A percentile compares a stretch with the other conserved stretches of the same genome.
Evolutionary conservation across 2,113 vertebrate species (phyloP).

Genomic region (Melanerpes aurifrons): DNA sequence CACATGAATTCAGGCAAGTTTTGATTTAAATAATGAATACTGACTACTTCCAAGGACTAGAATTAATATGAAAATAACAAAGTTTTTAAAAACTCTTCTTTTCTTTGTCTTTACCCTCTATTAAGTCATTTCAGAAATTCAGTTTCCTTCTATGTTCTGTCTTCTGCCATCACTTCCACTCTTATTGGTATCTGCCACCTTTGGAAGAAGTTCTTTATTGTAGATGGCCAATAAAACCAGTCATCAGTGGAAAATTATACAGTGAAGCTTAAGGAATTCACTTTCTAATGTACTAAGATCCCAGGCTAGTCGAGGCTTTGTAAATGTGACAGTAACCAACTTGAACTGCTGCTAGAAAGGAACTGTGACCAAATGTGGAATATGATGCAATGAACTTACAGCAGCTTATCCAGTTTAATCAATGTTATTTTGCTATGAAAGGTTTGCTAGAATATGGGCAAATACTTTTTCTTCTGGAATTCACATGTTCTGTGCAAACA

Average conservation of each 20-base stretch:
- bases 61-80: background rate
- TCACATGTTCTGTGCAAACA: background rate
- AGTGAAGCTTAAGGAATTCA: background rate
- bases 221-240: background rate
- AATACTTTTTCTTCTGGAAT: background rate
- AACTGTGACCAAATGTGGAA: background rate
- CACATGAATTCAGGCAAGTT: background rate
- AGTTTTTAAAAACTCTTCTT: background rate
- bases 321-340: background rate
- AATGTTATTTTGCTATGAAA: background rate
- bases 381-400: background rate
- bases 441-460: background rate
- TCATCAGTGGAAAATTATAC: background rate
- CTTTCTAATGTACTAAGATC: background rate
- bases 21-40: background rate
- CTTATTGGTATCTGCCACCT: background rate
- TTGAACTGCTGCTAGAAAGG: background rate
- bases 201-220: background rate
- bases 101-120: background rate
- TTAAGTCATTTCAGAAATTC: background rate
- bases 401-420: background rate
- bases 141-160: background rate
- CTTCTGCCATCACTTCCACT: background rate
- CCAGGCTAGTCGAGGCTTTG: background rate
- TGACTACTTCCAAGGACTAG: background rate